Evolutionary conservation across 2,113 vertebrate genomes (phyloP).

Genomic region (Aleadryas rufinucha): DNA sequence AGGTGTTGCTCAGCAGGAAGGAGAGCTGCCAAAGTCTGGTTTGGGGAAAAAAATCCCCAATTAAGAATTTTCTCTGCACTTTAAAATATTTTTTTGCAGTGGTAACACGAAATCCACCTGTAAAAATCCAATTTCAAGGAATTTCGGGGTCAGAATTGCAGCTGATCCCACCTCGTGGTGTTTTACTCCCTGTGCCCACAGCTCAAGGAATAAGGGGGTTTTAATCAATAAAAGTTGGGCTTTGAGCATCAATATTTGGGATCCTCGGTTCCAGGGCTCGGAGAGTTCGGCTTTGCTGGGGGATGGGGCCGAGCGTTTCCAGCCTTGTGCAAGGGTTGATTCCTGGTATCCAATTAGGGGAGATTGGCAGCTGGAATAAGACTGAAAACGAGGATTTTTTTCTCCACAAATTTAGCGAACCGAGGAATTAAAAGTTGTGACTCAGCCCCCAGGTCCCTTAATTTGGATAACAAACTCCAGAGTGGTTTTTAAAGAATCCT

Average conservation of each 20-base stretch:
- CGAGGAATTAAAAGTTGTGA: background rate
- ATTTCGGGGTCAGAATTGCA: rapidly evolving
- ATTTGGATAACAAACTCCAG: background rate
- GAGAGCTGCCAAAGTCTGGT: background rate
- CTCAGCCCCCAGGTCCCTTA: background rate
- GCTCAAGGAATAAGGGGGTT: background rate
- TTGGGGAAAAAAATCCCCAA: background rate
- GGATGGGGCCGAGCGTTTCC: background rate
- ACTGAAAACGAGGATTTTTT: background rate
- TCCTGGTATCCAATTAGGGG: background rate
- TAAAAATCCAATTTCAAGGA: background rate
- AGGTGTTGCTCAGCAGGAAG: background rate
- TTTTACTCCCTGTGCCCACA: background rate
- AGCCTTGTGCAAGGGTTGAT: background rate
- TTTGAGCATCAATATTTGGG: background rate
- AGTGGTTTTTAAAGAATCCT: background rate
- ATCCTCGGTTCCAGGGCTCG: background rate
- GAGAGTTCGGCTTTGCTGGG: background rate
- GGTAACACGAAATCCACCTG: background rate
- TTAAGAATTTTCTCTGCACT: background rate
- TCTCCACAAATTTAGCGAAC: background rate
- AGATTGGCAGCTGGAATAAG: background rate
- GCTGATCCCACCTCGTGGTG: rapidly evolving
- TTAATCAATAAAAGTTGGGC: background rate
- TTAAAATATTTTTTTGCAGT: rapidly evolving